Conservation (phyloP, 2,797 vertebrate genomes). For the Scomberomorus guttatus region DNA sequence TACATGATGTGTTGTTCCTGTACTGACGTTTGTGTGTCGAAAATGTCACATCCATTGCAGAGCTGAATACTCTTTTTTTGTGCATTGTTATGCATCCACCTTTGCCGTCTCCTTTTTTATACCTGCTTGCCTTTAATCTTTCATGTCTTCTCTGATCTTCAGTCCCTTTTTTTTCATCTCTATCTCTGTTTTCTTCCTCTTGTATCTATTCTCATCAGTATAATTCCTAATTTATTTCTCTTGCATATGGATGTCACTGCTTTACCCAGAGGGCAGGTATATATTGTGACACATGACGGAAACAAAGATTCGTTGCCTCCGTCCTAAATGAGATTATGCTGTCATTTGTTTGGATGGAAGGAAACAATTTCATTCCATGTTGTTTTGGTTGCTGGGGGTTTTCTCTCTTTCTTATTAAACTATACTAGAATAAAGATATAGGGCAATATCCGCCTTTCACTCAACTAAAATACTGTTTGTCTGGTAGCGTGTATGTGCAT, state of each 20-base stretch:
- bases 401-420: slow-evolving; percentile 41
- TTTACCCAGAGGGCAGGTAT: slow-evolving; percentile 54
- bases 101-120: background rate
- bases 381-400: slow-evolving; percentile 36
- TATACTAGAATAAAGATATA: slow-evolving; percentile 36
- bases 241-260: slow-evolving; percentile 44
- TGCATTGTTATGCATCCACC: background rate
- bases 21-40: background rate
- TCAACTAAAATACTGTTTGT: slow-evolving; percentile 24
- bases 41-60: slow-evolving; percentile 2
- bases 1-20: background rate
- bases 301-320: slow-evolving; percentile 42
- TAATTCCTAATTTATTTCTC: slow-evolving; percentile 55
- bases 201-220: slow-evolving; percentile 59
- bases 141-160: slow-evolving; percentile 36
- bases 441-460: slow-evolving; percentile 50
- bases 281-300: slow-evolving; percentile 56
- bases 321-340: slow-evolving; percentile 62
- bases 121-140: slow-evolving; percentile 35
- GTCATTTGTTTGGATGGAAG: slow-evolving; percentile 60
- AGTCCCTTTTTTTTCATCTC: slow-evolving; percentile 3
- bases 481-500: background rate
- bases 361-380: slow-evolving; percentile 43
- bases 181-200: slow-evolving; percentile 35
- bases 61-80: background rate